Conservation (phyloP, 2,888 invertebrate genomes). For the Sicus ferrugineus region DNA sequence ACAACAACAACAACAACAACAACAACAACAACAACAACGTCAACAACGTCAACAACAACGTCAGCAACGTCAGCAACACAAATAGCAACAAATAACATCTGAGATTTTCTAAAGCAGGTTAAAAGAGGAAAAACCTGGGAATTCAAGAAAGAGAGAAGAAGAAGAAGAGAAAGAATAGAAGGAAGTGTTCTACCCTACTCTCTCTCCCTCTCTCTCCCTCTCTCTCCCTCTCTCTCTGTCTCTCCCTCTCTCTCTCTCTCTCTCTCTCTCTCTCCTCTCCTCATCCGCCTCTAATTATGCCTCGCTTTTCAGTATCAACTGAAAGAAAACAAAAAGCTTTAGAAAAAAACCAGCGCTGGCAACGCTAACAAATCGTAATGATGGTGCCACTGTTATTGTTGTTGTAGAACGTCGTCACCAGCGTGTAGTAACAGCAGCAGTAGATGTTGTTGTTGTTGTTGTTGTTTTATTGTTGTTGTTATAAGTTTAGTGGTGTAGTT, state of each 20-base stretch:
- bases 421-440: too few relatives aligned
- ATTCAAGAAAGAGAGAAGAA: not conserved
- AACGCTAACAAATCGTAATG: too few relatives aligned
- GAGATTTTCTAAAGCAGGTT: not conserved
- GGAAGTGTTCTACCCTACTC: not conserved
- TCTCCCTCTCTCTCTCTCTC: not conserved
- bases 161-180: not conserved
- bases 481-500: too few relatives aligned
- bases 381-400: too few relatives aligned
- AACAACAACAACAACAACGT: conserved; percentile 39
- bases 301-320: too few relatives aligned
- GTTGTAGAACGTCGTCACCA: too few relatives aligned
- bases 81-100: not conserved
- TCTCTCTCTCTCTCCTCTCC: not conserved
- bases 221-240: not conserved
- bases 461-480: too few relatives aligned
- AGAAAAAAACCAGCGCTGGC: too few relatives aligned
- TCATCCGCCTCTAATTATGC: too few relatives aligned
- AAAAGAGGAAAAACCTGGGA: not conserved
- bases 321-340: too few relatives aligned
- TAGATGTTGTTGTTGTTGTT: too few relatives aligned
- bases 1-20: conserved; percentile 41
- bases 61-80: not conserved
- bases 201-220: not conserved
- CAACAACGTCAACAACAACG: not conserved